These are phyloP conservation scores for Andricus quercusramuli DNA, from an alignment of 2,888 invertebrate species.

Conservation along the genomic window DNA sequence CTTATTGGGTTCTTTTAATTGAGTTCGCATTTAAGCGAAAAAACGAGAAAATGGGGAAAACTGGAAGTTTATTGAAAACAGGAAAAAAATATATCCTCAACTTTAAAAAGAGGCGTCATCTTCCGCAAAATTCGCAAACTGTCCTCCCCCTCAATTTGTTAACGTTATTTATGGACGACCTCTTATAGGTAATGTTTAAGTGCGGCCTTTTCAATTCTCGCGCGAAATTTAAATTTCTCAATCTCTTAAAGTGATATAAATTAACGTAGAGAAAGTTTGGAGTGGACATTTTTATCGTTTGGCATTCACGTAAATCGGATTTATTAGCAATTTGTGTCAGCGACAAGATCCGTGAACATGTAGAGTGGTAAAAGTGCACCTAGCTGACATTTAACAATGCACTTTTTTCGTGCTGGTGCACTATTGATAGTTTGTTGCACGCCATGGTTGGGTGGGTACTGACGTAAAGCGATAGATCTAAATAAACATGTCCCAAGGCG, in stretches of 20 bases:
- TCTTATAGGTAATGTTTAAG: no score
- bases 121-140: no score
- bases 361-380: background rate
- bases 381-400: constrained; percentile 1
- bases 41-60: no score
- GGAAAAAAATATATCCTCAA: no score
- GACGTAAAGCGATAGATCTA: background rate
- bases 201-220: background rate
- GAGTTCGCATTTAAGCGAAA: no score
- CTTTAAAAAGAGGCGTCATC: no score
- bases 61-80: no score
- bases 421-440: background rate
- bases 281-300: background rate
- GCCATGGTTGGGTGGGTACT: background rate
- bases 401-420: background rate
- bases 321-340: constrained; percentile 9
- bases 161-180: no score
- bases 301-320: background rate
- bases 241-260: no score
- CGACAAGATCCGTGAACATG: background rate
- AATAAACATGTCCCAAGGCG: constrained; percentile 5
- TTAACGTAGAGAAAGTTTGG: constrained; percentile 11
- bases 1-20: no score
- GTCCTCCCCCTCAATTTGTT: no score
- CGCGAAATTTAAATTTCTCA: background rate